A percentile compares a stretch with the other conserved stretches of the same genome.
Evolutionary conservation across 2,888 invertebrate genomes (phyloP).

Genomic region (Zele albiditarsus): DNA sequence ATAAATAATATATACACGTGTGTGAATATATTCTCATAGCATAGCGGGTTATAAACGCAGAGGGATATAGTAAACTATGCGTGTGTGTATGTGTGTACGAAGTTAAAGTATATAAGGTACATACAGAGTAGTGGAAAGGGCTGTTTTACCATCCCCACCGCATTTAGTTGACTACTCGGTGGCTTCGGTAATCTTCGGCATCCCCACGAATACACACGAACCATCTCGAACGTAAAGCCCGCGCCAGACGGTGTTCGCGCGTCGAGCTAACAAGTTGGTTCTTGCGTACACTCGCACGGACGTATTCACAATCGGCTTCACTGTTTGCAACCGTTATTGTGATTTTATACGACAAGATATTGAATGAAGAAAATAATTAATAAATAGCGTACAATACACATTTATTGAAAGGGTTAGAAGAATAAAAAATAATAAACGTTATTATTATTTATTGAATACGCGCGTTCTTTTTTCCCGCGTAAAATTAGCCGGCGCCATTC

Average conservation of each 20-base stretch:
- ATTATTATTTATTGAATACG: constrained; percentile 1
- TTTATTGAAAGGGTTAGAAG: neutral
- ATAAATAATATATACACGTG: constrained; percentile 12
- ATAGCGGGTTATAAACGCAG: constrained; percentile 6
- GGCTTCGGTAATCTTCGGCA: constrained; percentile 56
- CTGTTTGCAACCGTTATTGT: constrained; percentile 36
- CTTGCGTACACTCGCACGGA: constrained; percentile 10
- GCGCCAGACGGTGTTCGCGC: constrained; percentile 71
- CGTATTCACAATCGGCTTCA: constrained; percentile 46
- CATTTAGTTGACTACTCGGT: constrained; percentile 45
- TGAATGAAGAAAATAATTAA: constrained; percentile 13
- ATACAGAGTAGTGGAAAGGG: constrained; percentile 30
- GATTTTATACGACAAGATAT: neutral
- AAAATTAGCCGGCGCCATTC: constrained; percentile 16
- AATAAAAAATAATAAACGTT: neutral
- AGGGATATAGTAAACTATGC: neutral
- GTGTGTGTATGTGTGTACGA: neutral
- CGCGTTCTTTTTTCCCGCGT: constrained; percentile 24
- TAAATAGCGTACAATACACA: neutral
- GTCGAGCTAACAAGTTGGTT: constrained; percentile 66
- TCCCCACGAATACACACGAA: constrained; percentile 63
- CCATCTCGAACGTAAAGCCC: constrained; percentile 63
- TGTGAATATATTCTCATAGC: neutral
- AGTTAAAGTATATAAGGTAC: neutral
- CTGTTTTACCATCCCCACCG: constrained; percentile 33